Evolutionary conservation across 92 coral and sea anemone genomes (phyloP), one percentile per base, ranked within the genome.

Genomic region (Muricea muricata): DNA sequence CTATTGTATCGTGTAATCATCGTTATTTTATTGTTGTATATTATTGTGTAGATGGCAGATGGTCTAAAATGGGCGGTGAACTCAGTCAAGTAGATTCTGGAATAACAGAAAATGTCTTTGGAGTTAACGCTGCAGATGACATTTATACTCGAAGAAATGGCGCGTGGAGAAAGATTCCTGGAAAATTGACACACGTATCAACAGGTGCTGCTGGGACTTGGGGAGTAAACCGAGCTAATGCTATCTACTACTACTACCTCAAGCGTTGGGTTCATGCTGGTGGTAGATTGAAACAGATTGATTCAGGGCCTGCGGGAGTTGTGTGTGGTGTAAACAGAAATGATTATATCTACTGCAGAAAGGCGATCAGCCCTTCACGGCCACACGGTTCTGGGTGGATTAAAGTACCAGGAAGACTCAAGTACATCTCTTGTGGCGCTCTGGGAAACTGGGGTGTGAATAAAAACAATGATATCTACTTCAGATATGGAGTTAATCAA

Each of bases 321-420:
- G 67, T 80, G 13, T 86, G 90, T 68, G 90, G 90, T 17, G 86
- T 86, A 48, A 86, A 60, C 50, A 80, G 61, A 57, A 0, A 57
- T 21, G 48, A 40, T 7, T 18, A 70, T 9, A 74, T 86, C n/a
- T 86, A 57, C 42, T 60, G 52, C 74, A 68, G 90, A 1, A 78
- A 25, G 17, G 86, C 81, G 0, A 46, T 86, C 14, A 1, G 24
- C 2, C 28, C 63, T 42, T 28, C 21, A 3, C 39, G 55, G 21
- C 42, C 65, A 0, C 8, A 28, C 24, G 80, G 80, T 48, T 4
- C 6, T 10, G 0, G 23, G 0, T 75, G 80, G 80, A 7, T 2
- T 24, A 47, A 12, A 17, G n/a, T 75, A 3, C 41, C 40, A 17
- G 80, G 80, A 21, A 28, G 23, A 24, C 48, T 75, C 2, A 75